Base-by-base conservation (phyloP, 2,113 vertebrate species). In the Apeltes quadracus region DNA sequence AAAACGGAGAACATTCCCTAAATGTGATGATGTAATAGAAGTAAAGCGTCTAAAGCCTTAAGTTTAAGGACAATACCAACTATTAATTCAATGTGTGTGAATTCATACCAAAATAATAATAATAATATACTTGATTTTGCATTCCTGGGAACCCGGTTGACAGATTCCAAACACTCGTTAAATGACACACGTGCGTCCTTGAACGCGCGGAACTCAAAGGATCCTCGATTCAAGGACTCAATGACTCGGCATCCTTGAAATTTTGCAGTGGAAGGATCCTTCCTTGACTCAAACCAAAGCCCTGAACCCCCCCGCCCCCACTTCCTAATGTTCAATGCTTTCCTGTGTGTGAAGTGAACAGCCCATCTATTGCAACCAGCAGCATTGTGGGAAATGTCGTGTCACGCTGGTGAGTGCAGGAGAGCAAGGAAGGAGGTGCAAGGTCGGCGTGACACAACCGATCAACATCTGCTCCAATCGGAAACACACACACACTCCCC, bases 381-480 rank as follows among this genome's bases (percentile, higher is more conserved):
- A 63, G 2, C 58, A 1, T n/a, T 44, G 20, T 16, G 38, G 43
- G 15, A 9, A 7, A 9, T 5, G 4, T 23, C 0, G 39, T 16
- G 46, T 57, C 15, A 27, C 22, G 66, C 16, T 16, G 75, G 25
- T 61, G 69, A 53, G 39, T 3, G 70, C 53, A 23, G 56, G 22
- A n/a, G 48, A 34, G 56, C 25, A 23, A 32, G 63, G 67, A 41
- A 29, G 25, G n/a, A 85, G 86, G 82, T 80, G 77, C 75, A 67
- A 88, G 81, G 85, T 79, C 76, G 54, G 11, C 22, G 51, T 88
- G 88, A 83, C 87, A 81, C 23, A 84, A 54, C 70, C 44, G 27
- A 83, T 91, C 76, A 82, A 76, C 63, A 72, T 90, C 81, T n/a
- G n/a, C n/a, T n/a, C n/a, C n/a, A n/a, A n/a, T n/a, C n/a, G n/a